Percentiles rank a stretch among this genome's conserved stretches.
These are phyloP conservation scores for Hestina assimilis DNA, from an alignment of 1,140 invertebrate species.

Conservation along the genomic window DNA sequence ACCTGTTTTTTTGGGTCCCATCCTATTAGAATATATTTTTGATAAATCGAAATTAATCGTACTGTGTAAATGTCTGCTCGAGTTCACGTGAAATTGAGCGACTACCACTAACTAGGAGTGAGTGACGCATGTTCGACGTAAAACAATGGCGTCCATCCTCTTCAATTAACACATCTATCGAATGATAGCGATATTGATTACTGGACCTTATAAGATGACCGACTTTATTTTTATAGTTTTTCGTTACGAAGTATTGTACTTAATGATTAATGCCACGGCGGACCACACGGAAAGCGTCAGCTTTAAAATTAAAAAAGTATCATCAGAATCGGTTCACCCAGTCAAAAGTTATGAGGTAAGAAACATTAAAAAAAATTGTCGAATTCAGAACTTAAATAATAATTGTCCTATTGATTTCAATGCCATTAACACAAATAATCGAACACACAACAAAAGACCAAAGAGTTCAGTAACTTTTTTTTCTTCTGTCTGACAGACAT, in stretches of 20 bases:
- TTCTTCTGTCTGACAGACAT: too few relatives aligned
- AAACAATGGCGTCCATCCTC: background rate
- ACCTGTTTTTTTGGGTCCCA: too few relatives aligned
- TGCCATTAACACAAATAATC: background rate
- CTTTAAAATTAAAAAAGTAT: background rate
- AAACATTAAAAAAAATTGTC: too few relatives aligned
- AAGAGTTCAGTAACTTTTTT: too few relatives aligned
- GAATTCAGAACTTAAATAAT: background rate
- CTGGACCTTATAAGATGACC: background rate
- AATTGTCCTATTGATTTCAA: background rate
- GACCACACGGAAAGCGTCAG: background rate
- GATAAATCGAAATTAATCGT: background rate
- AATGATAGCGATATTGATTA: background rate
- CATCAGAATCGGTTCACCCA: too few relatives aligned
- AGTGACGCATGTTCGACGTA: background rate
- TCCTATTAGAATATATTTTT: too few relatives aligned
- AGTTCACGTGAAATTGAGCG: slow-evolving; percentile 2
- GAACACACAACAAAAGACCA: too few relatives aligned
- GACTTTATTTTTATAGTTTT: too few relatives aligned
- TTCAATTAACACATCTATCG: slow-evolving; percentile 1
- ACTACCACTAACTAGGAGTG: slow-evolving; percentile 1
- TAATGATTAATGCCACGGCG: background rate
- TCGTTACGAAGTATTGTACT: too few relatives aligned
- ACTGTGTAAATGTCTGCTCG: background rate
- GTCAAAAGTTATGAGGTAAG: too few relatives aligned